A percentile compares a stretch with the other conserved stretches of the same genome.
phyloP scores from a whole-genome alignment of 2,113 vertebrate species.

The Varanus komodoensis region DNA sequence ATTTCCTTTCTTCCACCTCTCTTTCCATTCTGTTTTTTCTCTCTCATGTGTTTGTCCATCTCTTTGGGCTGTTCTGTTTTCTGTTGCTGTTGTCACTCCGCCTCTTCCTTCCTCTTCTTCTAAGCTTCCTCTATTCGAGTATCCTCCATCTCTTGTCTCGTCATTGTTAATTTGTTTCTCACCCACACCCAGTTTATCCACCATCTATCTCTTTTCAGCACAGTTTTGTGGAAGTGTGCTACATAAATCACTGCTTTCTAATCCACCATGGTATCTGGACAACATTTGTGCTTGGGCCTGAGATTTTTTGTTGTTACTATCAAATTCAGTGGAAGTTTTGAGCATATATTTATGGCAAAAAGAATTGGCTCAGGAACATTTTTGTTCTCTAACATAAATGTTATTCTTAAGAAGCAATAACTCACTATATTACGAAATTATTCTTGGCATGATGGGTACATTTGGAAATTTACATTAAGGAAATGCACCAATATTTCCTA shows the following conservation, averaged over 20 bases:
- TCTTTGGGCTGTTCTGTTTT: neutral
- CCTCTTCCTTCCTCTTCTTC: neutral
- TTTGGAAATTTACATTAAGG: neutral
- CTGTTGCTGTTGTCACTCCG: neutral
- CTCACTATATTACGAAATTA: constrained; percentile 11
- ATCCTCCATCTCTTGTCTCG: neutral
- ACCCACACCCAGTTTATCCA: neutral
- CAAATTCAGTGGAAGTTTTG: constrained; percentile 10
- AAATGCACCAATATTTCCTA: constrained; percentile 4
- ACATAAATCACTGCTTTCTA: neutral
- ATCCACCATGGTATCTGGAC: neutral
- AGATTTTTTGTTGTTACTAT: neutral
- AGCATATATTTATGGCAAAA: constrained; percentile 2
- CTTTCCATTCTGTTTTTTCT: neutral
- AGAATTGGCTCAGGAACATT: neutral
- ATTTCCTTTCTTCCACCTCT: too few relatives aligned
- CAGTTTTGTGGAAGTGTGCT: neutral
- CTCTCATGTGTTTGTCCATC: neutral
- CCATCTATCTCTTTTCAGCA: neutral
- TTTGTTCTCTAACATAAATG: constrained; percentile 22
- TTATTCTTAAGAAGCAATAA: constrained; percentile 5
- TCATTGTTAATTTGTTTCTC: neutral
- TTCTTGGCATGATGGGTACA: constrained; percentile 12
- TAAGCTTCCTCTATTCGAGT: neutral
- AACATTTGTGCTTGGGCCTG: neutral